Evolutionary conservation across 2,797 vertebrate genomes (phyloP).

Genomic region (Rhinophrynus dorsalis): DNA sequence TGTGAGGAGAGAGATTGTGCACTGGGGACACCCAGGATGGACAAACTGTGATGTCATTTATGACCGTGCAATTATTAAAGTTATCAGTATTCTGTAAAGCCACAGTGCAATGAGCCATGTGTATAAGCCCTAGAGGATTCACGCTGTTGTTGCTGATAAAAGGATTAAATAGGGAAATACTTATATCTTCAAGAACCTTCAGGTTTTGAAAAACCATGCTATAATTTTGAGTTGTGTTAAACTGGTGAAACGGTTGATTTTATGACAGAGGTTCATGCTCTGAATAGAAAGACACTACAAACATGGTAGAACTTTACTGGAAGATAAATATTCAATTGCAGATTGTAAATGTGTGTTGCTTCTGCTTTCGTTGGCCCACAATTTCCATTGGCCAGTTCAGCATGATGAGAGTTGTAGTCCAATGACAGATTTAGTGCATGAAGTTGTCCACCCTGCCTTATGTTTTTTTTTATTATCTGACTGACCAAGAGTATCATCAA

Average conservation of each 20-base stretch:
- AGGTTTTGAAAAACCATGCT: slow-evolving; percentile 17
- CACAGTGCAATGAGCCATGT: slow-evolving; percentile 22
- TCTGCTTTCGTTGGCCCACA: too few species aligned
- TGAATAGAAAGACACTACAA: neutral
- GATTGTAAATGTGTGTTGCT: neutral
- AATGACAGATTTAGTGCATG: too few species aligned
- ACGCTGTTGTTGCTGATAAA: slow-evolving; percentile 41
- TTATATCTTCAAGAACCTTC: slow-evolving; percentile 38
- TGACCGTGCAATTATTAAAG: slow-evolving; percentile 34
- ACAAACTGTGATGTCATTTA: slow-evolving; percentile 36
- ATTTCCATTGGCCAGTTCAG: too few species aligned
- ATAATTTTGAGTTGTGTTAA: slow-evolving; percentile 28
- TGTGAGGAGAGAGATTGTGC: slow-evolving; percentile 5
- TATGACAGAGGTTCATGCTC: neutral
- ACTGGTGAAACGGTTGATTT: slow-evolving; percentile 3
- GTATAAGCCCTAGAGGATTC: slow-evolving; percentile 36
- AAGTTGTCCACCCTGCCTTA: too few species aligned
- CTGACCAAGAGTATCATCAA: too few species aligned
- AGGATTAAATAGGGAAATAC: slow-evolving; percentile 36
- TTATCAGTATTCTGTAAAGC: slow-evolving; percentile 25
- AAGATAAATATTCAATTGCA: too few species aligned
- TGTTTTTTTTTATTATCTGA: too few species aligned
- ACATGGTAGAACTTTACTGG: neutral
- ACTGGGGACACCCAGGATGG: neutral
- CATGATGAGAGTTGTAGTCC: too few species aligned